Percentiles rank a stretch among this genome's conserved stretches.
These are phyloP conservation scores for Lampropteryx suffumata DNA, from an alignment of 2,888 invertebrate genomes.

Conservation along the genomic window DNA sequence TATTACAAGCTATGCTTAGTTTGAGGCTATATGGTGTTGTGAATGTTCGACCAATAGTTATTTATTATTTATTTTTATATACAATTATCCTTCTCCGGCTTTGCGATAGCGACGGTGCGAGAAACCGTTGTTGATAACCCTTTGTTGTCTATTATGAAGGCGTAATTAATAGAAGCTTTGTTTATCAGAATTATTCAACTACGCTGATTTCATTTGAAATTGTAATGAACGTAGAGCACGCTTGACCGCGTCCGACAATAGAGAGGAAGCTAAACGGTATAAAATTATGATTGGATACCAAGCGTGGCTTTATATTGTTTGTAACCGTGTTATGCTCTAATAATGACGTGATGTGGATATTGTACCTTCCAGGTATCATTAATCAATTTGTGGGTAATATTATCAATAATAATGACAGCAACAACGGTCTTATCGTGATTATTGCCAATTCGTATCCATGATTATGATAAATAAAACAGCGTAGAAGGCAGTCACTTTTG, in stretches of 20 bases:
- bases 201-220: constrained; percentile 45
- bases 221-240: constrained; percentile 46
- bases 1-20: no score
- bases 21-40: no score
- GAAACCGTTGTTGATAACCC: neutral
- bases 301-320: constrained; percentile 5
- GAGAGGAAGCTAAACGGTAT: constrained; percentile 40
- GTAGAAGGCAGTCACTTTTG: neutral
- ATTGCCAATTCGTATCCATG: no score
- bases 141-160: constrained; percentile 6
- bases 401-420: no score
- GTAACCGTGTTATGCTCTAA: constrained; percentile 14
- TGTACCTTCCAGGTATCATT: neutral
- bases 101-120: no score
- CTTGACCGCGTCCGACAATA: constrained; percentile 47
- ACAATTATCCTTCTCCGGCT: no score
- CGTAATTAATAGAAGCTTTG: constrained; percentile 12
- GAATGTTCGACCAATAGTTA: no score
- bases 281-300: constrained; percentile 17
- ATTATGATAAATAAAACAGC: no score
- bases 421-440: no score
- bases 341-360: neutral
- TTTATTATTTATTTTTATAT: no score
- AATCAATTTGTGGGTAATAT: neutral
- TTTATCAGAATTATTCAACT: constrained; percentile 27